phyloP scores from a whole-genome alignment of 2,888 invertebrate species.

The Hydraecia micacea region DNA sequence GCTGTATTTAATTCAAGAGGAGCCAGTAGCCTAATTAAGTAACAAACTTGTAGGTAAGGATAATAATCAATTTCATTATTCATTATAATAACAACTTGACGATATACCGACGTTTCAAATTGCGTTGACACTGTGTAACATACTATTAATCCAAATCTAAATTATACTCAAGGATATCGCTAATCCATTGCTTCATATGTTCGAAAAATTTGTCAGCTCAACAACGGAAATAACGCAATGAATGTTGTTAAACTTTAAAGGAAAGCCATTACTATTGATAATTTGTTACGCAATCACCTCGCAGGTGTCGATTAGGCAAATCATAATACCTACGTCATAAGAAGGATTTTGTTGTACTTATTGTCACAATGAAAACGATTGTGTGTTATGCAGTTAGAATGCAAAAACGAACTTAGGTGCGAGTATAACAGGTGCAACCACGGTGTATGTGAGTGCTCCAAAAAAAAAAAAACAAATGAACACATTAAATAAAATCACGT shows the following conservation, averaged over 20 bases:
- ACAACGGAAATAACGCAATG: too few species aligned
- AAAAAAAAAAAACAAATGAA: too few species aligned
- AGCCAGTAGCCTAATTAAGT: neutral
- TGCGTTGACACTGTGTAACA: neutral
- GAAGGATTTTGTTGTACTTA: neutral
- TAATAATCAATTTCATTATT: neutral
- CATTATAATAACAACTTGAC: neutral
- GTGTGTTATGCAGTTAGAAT: neutral
- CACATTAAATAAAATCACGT: neutral
- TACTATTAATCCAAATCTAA: too few species aligned
- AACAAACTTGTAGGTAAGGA: conserved; percentile 3
- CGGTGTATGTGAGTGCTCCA: too few species aligned
- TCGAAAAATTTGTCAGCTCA: too few species aligned
- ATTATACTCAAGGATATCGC: too few species aligned
- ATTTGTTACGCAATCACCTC: too few species aligned
- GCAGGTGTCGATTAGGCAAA: neutral
- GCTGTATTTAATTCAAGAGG: conserved; percentile 1
- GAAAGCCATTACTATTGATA: too few species aligned
- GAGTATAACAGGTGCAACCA: too few species aligned
- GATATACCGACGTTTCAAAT: neutral
- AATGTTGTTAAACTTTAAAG: too few species aligned
- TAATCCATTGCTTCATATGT: too few species aligned
- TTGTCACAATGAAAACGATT: neutral
- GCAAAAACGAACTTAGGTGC: neutral
- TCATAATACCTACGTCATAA: neutral